Base-by-base conservation (phyloP, 2,797 vertebrate genomes). In the Phrynocephalus forsythii region DNA sequence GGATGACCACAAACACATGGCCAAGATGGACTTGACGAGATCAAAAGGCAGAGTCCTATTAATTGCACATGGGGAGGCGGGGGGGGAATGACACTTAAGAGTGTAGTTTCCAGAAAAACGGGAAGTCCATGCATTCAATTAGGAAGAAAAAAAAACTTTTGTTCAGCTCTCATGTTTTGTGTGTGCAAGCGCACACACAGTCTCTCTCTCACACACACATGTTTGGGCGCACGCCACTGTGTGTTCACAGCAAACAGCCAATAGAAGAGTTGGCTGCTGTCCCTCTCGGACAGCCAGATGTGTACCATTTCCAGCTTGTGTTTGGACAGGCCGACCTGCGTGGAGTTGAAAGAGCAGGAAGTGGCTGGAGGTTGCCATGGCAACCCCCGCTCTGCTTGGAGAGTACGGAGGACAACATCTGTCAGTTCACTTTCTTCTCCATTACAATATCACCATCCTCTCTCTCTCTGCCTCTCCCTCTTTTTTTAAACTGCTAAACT, bases 1-100 rank as follows among this genome's bases (percentile, higher is more conserved):
- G 91, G 92, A 96, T 97, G 96, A 97, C 95, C 86, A 88, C 92
- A 90, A 94, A 94, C 93, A 95, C 92, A 95, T 94, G 94, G 94
- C 91, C 3, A 73, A 93, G 92, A 92, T 84, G 94, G 95, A 90
- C 92, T 81, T 79, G 6, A 94, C 73, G 6, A 94, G 95, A 95
- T 92, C 94, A 94, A 95, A 95, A 91, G 90, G 84, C 91, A 92
- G 91, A 91, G 66, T 93, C 86, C 15, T 87, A 93, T 0, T 67
- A 94, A 95, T 92, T 94, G 95, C 92, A 95, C 95, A 94, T 91
- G 94, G 94, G 94, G 60, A 10, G 52, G 26, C 22, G 16, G 50
- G 91, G 96, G 93, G 91, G 67, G 67, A 26, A 44, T 44, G 38
- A 71, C 9, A 56, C 9, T 13, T n/a, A 9, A 52, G 83, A 92